A percentile compares a stretch with the other conserved stretches of the same genome.
phyloP scores from a whole-genome alignment of 2,888 invertebrate genomes.

The Leptinotarsa juncta region DNA sequence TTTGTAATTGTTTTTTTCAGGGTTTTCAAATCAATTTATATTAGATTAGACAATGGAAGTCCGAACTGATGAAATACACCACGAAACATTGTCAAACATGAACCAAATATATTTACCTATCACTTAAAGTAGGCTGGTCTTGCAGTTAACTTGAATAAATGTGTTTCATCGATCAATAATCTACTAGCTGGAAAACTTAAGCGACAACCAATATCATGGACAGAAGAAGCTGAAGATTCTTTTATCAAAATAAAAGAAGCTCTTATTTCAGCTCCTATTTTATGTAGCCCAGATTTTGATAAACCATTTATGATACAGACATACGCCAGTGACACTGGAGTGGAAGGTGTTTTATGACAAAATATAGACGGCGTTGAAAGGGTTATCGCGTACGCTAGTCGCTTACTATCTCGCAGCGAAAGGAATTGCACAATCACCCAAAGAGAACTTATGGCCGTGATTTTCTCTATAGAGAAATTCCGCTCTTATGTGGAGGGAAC shows the following conservation, averaged over 20 bases:
- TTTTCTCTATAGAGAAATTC: constrained; percentile 47
- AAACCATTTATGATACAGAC: background rate
- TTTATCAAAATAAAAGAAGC: background rate
- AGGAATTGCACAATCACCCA: constrained; percentile 46
- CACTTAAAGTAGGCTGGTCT: constrained; percentile 47
- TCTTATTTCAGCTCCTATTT: background rate
- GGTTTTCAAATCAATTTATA: no score
- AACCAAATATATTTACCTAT: constrained; percentile 46
- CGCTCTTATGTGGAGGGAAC: constrained; percentile 49
- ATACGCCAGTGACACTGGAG: background rate
- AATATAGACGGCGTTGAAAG: constrained; percentile 30
- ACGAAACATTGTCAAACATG: no score
- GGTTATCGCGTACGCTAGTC: constrained; percentile 37
- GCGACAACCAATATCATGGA: constrained; percentile 42
- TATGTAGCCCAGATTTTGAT: background rate
- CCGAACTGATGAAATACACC: no score
- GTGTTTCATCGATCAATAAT: constrained; percentile 47
- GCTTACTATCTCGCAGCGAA: constrained; percentile 35
- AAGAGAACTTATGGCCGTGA: constrained; percentile 44
- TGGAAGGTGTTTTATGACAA: constrained; percentile 33
- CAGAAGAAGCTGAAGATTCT: constrained; percentile 3
- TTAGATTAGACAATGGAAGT: no score
- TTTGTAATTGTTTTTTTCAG: no score
- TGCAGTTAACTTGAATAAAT: constrained; percentile 51
- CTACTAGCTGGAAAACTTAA: constrained; percentile 46